Base-by-base conservation (phyloP, 2,797 vertebrate genomes). In the Labeo calbasu region DNA sequence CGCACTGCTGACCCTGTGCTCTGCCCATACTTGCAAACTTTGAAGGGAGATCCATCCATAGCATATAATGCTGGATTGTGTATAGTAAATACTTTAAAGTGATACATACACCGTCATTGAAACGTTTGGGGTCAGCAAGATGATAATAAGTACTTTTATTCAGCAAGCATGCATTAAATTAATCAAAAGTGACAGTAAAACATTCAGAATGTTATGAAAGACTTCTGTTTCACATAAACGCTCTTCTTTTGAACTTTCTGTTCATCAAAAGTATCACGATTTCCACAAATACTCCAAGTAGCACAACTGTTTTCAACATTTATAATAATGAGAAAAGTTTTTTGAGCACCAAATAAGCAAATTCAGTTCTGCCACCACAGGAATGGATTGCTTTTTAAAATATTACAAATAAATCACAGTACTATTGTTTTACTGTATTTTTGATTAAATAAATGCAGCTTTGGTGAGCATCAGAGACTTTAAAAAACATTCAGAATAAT, bases 1-100 rank as follows among this genome's bases (percentile, higher is more conserved):
- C 86, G 81, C 84, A 85, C 66, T 83, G 7, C n/a, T 23, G 77
- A 85, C 57, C 46, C 68, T 86, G 61, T n/a, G 48, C 57, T 61
- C 72, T 23, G 81, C 63, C 68, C 83, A 66, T 28, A 19, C 25
- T 79, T n/a, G 46, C 46, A 70, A n/a, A 66, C 50, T 75, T 59
- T 66, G 63, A 25, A 72, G 43, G 48, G 23, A 28, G 25, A 13
- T 79, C 59, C 61, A 11, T 36, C 23, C 28, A 12, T 14, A 43
- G 46, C 46, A 79, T 61, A 65, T n/a, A 15, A 78, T 10, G 11
- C n/a, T 25, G 48, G 15, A 46, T 65, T 23, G 11, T 55, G 28
- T 21, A 6, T 65, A 8, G 6, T 48, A 65, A 65, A 50, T 48
- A 50, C 43, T 63, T 63, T 19, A 46, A 36, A 55, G 28, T 36